phyloP scores from a whole-genome alignment of 2,888 invertebrate genomes.

The Drosophila hamatofila region DNA sequence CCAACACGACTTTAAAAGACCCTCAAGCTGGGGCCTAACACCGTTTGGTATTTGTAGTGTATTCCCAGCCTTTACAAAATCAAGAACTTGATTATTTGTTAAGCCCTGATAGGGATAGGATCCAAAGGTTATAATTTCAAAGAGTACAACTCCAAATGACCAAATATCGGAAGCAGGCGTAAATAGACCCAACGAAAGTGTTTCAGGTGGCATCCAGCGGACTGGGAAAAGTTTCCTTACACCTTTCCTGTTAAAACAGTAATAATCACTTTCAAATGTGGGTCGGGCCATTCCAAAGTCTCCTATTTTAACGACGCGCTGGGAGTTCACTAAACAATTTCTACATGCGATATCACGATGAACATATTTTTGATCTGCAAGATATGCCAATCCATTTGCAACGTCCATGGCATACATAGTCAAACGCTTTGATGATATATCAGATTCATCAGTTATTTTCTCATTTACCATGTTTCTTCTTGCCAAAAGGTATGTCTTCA shows the following conservation, averaged over 20 bases:
- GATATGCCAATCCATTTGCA: constrained; percentile 93
- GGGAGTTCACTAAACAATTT: constrained; percentile 92
- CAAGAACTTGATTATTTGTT: constrained; percentile 93
- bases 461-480: constrained; percentile 92
- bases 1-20: constrained; percentile 93
- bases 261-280: constrained; percentile 95
- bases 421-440: constrained; percentile 91
- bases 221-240: constrained; percentile 90
- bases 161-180: constrained; percentile 95
- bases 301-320: constrained; percentile 90
- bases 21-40: constrained; percentile 92
- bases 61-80: constrained; percentile 91
- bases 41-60: constrained; percentile 91
- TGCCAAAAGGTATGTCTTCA: constrained; percentile 94
- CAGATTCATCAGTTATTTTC: constrained; percentile 88
- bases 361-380: constrained; percentile 93
- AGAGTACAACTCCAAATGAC: constrained; percentile 95
- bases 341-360: constrained; percentile 94
- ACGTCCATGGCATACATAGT: constrained; percentile 95
- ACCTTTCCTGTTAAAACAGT: constrained; percentile 94
- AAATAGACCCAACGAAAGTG: constrained; percentile 92
- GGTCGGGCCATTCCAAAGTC: constrained; percentile 97
- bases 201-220: constrained; percentile 97
- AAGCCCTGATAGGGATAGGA: constrained; percentile 95
- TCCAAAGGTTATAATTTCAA: constrained; percentile 95